Evolutionary conservation across 2,797 vertebrate genomes (phyloP).

Genomic region (Todus mexicanus): DNA sequence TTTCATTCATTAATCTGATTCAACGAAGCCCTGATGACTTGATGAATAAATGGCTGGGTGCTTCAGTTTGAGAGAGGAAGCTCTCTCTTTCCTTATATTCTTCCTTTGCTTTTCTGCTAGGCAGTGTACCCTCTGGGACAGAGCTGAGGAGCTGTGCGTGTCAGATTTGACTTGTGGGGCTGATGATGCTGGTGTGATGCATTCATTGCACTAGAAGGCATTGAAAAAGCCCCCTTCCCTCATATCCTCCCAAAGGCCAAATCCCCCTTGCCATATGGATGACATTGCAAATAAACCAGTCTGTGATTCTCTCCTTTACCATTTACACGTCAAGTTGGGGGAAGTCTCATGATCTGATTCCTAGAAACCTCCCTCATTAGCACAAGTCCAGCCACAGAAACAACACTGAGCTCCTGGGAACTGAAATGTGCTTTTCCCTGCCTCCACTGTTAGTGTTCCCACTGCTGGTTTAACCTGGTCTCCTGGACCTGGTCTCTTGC

Average conservation of each 20-base stretch:
- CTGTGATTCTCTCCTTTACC: background rate
- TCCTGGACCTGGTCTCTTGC: background rate
- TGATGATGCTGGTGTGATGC: background rate
- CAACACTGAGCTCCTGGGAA: background rate
- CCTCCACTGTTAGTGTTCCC: background rate
- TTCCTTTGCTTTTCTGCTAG: background rate
- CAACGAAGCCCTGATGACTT: background rate
- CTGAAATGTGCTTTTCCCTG: background rate
- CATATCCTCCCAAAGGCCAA: background rate
- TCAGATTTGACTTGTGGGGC: background rate
- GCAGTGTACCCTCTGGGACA: background rate
- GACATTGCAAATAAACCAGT: background rate
- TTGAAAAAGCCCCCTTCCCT: background rate
- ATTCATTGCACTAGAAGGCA: background rate
- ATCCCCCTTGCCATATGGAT: background rate
- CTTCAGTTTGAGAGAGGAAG: background rate
- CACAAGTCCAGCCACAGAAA: background rate
- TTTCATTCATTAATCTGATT: background rate
- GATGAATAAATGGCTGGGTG: background rate
- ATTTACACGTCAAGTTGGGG: background rate
- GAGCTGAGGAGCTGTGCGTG: background rate
- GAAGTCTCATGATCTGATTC: background rate
- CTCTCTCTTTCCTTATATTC: background rate
- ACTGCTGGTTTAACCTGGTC: background rate
- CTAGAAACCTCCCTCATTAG: background rate